Conservation (phyloP, 1,140 invertebrate genomes). For the Psix sp. region DNA sequence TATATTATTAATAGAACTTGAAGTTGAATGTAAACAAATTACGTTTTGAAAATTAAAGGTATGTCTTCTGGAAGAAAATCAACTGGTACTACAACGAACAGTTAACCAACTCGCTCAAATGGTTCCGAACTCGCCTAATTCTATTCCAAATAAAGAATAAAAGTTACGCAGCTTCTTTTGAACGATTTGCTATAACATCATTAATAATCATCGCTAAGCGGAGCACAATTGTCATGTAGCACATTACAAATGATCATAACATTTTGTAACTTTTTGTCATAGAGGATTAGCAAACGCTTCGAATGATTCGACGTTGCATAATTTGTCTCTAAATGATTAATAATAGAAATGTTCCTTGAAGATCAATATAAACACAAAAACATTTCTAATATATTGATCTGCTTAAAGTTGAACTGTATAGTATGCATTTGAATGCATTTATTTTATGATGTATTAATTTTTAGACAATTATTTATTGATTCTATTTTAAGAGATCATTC, state of each 20-base stretch:
- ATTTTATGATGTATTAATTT: slow-evolving; percentile 7
- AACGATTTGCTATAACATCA: slow-evolving; percentile 57
- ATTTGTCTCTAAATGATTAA: slow-evolving; percentile 26
- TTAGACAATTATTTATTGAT: slow-evolving; percentile 28
- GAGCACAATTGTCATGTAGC: slow-evolving; percentile 52
- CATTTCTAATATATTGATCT: too few species aligned
- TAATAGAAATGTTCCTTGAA: slow-evolving; percentile 12
- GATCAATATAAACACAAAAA: too few species aligned
- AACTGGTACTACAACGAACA: slow-evolving; percentile 67
- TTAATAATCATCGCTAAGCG: slow-evolving; percentile 37
- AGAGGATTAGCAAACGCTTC: slow-evolving; percentile 24
- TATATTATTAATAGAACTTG: slow-evolving; percentile 7
- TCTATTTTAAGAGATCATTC: slow-evolving; percentile 13
- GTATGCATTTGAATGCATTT: slow-evolving; percentile 21
- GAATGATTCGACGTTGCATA: slow-evolving; percentile 18
- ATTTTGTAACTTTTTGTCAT: slow-evolving; percentile 5
- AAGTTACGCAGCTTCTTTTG: slow-evolving; percentile 37
- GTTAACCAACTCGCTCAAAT: slow-evolving; percentile 69
- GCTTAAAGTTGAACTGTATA: background rate
- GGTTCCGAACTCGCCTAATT: slow-evolving; percentile 60
- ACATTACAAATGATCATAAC: slow-evolving; percentile 63
- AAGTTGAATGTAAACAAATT: background rate
- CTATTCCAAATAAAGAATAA: slow-evolving; percentile 66
- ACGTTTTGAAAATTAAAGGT: slow-evolving; percentile 57
- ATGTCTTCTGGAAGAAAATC: slow-evolving; percentile 69